These are phyloP conservation scores for Anolis sagrei DNA, from an alignment of 2,113 vertebrate genomes.

Conservation along the genomic window DNA sequence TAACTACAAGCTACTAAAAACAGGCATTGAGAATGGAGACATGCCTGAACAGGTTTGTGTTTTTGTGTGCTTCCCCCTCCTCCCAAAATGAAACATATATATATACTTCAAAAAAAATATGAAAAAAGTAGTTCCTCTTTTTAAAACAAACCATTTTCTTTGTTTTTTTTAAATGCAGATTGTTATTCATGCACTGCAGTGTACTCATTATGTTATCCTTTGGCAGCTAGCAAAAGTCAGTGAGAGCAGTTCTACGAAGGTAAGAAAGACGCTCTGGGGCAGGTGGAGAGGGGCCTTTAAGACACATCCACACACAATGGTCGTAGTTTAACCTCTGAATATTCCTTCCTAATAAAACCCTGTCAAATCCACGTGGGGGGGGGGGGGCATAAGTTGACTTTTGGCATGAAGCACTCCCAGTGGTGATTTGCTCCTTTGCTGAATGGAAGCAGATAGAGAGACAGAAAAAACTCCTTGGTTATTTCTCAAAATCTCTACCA, in stretches of 20 bases:
- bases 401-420: no score
- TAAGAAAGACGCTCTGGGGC: constrained; percentile 70
- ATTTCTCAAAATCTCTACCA: not conserved
- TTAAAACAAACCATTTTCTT: not conserved
- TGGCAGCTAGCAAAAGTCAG: constrained; percentile 97
- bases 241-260: constrained; percentile 95
- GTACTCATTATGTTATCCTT: constrained; percentile 97
- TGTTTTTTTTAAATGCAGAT: constrained; percentile 82
- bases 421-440: no score
- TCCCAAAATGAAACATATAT: not conserved
- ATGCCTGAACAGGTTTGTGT: constrained; percentile 94
- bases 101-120: constrained; percentile 36
- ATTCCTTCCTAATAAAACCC: not conserved
- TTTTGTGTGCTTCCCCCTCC: not conserved
- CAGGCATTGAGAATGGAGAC: constrained; percentile 97
- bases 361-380: no score
- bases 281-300: not conserved
- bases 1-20: constrained; percentile 97
- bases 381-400: no score
- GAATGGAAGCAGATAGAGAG: not conserved
- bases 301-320: no score
- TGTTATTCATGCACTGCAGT: constrained; percentile 97
- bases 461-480: not conserved
- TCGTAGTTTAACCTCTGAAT: no score
- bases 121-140: not conserved